Evolutionary conservation across 2,888 invertebrate species (phyloP).

Genomic region (Brachylomia viminalis): DNA sequence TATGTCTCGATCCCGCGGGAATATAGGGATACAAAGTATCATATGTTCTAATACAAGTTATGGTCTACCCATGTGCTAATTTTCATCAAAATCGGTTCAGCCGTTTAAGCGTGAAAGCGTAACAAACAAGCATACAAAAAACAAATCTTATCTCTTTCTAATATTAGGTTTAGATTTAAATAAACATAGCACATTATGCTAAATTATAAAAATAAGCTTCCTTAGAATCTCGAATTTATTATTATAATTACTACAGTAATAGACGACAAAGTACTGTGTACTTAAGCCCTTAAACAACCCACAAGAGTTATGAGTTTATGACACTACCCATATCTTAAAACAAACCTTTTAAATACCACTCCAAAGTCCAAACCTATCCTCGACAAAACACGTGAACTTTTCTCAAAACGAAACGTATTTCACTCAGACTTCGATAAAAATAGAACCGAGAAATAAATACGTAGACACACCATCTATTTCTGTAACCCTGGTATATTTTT

Average conservation of each 20-base stretch:
- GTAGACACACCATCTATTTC: slow-evolving; percentile 70
- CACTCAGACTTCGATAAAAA: slow-evolving; percentile 56
- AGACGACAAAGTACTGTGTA: background rate
- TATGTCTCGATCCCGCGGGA: no score
- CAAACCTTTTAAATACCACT: slow-evolving; percentile 50
- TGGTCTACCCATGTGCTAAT: no score
- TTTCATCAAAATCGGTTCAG: no score
- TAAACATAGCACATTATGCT: no score
- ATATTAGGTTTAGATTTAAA: no score
- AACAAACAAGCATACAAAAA: no score
- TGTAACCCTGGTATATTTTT: slow-evolving; percentile 68
- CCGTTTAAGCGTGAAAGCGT: no score
- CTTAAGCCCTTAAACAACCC: background rate
- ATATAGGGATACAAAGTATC: no score
- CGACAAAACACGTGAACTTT: slow-evolving; percentile 41
- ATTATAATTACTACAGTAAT: no score
- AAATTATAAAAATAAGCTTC: background rate
- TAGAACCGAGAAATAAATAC: slow-evolving; percentile 70
- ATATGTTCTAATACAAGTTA: no score
- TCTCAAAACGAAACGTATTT: slow-evolving; percentile 45
- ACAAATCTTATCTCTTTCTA: no score
- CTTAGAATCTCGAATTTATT: background rate
- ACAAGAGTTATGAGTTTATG: slow-evolving; percentile 8
- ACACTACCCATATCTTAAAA: slow-evolving; percentile 11
- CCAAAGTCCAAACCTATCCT: slow-evolving; percentile 37